Base-by-base conservation (phyloP, 2,888 invertebrate species). In the Chirona hameri region DNA sequence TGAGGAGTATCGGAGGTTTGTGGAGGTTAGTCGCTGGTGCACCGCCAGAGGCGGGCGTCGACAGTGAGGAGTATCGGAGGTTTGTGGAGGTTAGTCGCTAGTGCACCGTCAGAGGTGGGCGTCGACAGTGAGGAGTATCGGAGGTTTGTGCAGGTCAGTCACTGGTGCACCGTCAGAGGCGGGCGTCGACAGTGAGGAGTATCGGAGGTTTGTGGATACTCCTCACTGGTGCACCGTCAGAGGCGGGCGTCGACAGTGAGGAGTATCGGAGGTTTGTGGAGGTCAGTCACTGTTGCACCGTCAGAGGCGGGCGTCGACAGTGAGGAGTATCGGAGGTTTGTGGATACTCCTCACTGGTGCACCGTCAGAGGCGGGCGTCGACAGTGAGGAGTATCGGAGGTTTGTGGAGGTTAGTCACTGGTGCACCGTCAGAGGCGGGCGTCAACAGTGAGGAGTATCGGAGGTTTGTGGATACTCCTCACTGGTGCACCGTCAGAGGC, bases 371-470 rank as follows among this genome's bases (percentile, higher is more conserved):
- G 91, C 91, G 81, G 93, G 93, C 29, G 89, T 91, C 82, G 91
- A 93, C 85, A 92, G 92, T 80, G 92, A 92, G 85, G 93, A 93
- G 84, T 94, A 93, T 87, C 89, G 89, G 83, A 89, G 89, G 83
- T 94, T 93, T 87, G 86, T 93, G 83, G 89, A 91, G 89, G n/a
- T n/a, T n/a, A n/a, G n/a, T n/a, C n/a, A n/a, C n/a, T n/a, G n/a
- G n/a, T n/a, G n/a, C n/a, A n/a, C n/a, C n/a, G 93, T 93, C 93
- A 52, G 93, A 93, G 87, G 91, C 91, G 81, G 93, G 93, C 29
- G 89, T 91, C 82, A 91, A 93, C 85, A 92, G 92, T 80, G 92
- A 92, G 85, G 93, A 93, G 84, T 94, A 93, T 87, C 89, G 89
- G 83, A 89, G 89, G 83, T 94, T 93, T 87, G 86, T 93, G 83